A percentile compares a stretch with the other conserved stretches of the same genome.
phyloP scores from a whole-genome alignment of 2,888 invertebrate genomes.

The Pollenia amentaria region DNA sequence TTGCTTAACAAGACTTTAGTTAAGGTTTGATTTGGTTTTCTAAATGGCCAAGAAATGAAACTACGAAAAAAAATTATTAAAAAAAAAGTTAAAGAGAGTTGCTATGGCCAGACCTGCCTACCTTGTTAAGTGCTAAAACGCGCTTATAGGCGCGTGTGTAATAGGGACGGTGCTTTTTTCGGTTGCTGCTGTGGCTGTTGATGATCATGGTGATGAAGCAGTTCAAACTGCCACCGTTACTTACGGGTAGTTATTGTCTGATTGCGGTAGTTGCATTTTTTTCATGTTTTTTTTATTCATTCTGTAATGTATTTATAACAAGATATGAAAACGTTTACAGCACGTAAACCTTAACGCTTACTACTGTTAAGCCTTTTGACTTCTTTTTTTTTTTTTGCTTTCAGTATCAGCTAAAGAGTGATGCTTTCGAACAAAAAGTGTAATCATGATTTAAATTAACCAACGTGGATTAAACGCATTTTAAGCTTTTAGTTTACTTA shows the following conservation, averaged over 20 bases:
- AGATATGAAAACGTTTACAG: conserved; percentile 67
- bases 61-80: conserved; percentile 36
- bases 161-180: conserved; percentile 43
- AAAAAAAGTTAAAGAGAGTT: conserved; percentile 61
- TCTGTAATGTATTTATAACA: conserved; percentile 70
- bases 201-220: conserved; percentile 51
- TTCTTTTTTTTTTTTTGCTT: conserved; percentile 25
- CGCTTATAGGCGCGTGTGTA: conserved; percentile 70
- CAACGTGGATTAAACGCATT: conserved; percentile 54
- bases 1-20: conserved; percentile 68
- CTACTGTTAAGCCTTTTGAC: conserved; percentile 72
- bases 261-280: conserved; percentile 20
- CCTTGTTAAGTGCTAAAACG: conserved; percentile 76
- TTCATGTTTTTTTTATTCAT: conserved; percentile 8
- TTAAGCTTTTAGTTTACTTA: conserved; percentile 20
- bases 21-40: conserved; percentile 32
- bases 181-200: conserved; percentile 4
- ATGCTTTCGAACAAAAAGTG: conserved; percentile 18
- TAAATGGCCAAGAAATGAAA: conserved; percentile 33
- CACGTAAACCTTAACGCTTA: conserved; percentile 73
- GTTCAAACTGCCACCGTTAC: conserved; percentile 70
- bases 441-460: conserved; percentile 66
- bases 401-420: conserved; percentile 14
- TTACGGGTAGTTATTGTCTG: conserved; percentile 28
- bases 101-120: conserved; percentile 61